Percentiles rank a stretch among this genome's conserved stretches.
phyloP scores from a whole-genome alignment of 2,797 vertebrate genomes.

The Cryptoblepharus egeriae region DNA sequence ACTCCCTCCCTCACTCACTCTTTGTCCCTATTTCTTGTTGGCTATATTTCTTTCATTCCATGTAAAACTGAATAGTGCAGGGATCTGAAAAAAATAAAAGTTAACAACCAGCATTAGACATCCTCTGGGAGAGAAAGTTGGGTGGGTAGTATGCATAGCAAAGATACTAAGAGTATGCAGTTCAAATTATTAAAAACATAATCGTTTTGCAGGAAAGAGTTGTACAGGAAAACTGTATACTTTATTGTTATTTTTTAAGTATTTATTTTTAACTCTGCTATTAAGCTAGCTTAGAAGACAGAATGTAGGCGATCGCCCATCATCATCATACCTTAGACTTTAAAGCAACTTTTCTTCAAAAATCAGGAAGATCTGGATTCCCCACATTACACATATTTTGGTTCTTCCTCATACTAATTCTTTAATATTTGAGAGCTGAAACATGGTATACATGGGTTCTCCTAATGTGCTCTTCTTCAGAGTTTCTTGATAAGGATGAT shows the following conservation, averaged over 20 bases:
- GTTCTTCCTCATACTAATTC: not conserved
- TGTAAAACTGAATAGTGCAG: not conserved
- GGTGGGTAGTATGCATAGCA: not conserved
- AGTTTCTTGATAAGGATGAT: not conserved
- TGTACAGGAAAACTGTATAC: not conserved
- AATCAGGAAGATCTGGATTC: not conserved
- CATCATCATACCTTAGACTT: too few relatives aligned
- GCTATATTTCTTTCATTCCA: not conserved
- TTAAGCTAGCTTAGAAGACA: not conserved
- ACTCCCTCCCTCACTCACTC: too few relatives aligned
- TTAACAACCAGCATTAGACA: not conserved
- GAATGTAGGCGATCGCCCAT: too few relatives aligned
- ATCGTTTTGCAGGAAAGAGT: not conserved
- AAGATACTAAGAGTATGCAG: not conserved
- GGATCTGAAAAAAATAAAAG: not conserved
- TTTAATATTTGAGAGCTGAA: not conserved
- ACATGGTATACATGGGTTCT: not conserved
- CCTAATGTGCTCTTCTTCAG: not conserved
- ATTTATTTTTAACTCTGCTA: not conserved
- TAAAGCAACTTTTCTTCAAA: too few relatives aligned
- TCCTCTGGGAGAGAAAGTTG: not conserved
- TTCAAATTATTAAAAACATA: not conserved
- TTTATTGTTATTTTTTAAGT: not conserved
- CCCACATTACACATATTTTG: not conserved
- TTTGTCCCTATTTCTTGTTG: too few relatives aligned